A percentile compares a stretch with the other conserved stretches of the same genome.
These are phyloP conservation scores for Smittia aterrima DNA, from an alignment of 2,888 invertebrate species.

Conservation along the genomic window DNA sequence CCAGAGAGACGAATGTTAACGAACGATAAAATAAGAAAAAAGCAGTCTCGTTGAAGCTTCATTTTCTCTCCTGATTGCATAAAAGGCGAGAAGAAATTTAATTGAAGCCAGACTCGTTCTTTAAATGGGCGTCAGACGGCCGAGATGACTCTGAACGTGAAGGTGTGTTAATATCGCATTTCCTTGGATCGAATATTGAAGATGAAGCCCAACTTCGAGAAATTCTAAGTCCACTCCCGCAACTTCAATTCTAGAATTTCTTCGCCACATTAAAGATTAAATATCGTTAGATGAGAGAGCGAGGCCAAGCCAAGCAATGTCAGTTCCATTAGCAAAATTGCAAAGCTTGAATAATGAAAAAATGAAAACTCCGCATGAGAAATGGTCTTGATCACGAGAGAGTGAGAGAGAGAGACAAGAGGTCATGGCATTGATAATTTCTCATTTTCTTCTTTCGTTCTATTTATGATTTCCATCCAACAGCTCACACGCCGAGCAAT, in stretches of 20 bases:
- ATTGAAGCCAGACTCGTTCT: background rate
- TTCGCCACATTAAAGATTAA: background rate
- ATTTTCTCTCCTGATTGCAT: background rate
- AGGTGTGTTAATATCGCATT: constrained; percentile 18
- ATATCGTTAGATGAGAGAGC: background rate
- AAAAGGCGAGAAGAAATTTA: background rate
- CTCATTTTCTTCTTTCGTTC: constrained; percentile 11
- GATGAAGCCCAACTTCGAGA: background rate
- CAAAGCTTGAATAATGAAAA: background rate
- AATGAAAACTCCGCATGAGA: background rate
- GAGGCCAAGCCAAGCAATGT: background rate
- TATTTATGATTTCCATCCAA: constrained; percentile 20
- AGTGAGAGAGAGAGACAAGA: constrained; percentile 1
- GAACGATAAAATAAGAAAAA: background rate
- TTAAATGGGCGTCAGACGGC: background rate
- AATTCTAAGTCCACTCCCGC: no score
- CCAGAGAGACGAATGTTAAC: background rate
- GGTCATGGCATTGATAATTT: constrained; percentile 26
- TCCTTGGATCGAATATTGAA: background rate
- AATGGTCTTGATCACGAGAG: constrained; percentile 19
- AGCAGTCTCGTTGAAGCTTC: background rate
- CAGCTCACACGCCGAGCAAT: constrained; percentile 21
- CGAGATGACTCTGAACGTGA: background rate
- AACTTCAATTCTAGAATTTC: background rate
- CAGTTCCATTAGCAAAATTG: constrained; percentile 25